Percentiles rank a stretch among this genome's conserved stretches.
These are phyloP conservation scores for Cristatella mucedo DNA, from an alignment of 2,888 invertebrate species.

Conservation along the genomic window DNA sequence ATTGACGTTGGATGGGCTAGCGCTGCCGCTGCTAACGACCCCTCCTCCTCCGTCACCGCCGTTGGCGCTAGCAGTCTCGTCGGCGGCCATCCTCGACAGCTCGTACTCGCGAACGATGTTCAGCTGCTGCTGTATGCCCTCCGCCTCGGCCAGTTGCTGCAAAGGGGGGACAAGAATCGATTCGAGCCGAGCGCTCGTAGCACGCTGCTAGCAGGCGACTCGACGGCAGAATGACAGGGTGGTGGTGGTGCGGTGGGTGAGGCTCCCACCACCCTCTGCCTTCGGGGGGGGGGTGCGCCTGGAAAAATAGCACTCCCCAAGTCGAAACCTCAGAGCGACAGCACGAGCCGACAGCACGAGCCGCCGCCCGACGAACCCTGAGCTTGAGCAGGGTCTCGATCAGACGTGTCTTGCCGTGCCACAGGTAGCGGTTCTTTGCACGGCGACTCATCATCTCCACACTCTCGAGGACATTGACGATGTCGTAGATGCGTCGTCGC, in stretches of 20 bases:
- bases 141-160: conserved; percentile 25
- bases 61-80: neutral
- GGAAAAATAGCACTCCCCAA: no score
- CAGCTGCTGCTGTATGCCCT: conserved; percentile 28
- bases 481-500: conserved; percentile 55
- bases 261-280: no score
- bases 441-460: conserved; percentile 50
- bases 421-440: conserved; percentile 51
- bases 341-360: no score
- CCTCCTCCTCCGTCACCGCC: neutral
- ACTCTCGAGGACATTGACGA: conserved; percentile 56
- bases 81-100: conserved; percentile 14
- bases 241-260: no score
- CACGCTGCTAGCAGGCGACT: no score
- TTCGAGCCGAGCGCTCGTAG: no score
- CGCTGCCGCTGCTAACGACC: no score
- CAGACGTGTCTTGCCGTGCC: conserved; percentile 51
- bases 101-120: conserved; percentile 24
- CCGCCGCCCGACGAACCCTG: no score
- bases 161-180: no score
- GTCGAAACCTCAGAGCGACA: no score
- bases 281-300: no score
- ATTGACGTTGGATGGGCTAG: conserved; percentile 5
- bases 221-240: no score
- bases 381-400: conserved; percentile 47